phyloP scores from a whole-genome alignment of 2,797 vertebrate species.

The Pristis pectinata region DNA sequence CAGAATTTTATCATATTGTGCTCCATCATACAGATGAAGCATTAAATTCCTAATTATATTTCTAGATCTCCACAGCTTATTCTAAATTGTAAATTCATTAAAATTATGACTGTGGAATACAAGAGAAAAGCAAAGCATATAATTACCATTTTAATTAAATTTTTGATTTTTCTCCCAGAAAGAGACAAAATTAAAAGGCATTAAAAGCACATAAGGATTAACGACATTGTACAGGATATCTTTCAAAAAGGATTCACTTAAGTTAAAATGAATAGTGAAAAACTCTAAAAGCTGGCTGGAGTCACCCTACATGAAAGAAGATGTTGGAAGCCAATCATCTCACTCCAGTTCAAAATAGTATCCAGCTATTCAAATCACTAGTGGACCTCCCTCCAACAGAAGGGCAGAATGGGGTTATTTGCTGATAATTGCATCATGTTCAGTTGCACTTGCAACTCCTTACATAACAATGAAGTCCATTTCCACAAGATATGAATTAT shows the following conservation, averaged over 20 bases:
- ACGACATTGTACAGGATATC: neutral
- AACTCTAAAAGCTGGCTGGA: neutral
- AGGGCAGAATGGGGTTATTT: too few species aligned
- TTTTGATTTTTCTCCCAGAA: slow-evolving; percentile 22
- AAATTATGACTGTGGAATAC: slow-evolving; percentile 19
- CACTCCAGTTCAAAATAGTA: too few species aligned
- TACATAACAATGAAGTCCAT: too few species aligned
- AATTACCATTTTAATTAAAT: slow-evolving; percentile 35
- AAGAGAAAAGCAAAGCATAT: slow-evolving; percentile 28
- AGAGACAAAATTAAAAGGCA: slow-evolving; percentile 25
- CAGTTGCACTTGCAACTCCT: too few species aligned
- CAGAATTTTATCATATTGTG: slow-evolving; percentile 14
- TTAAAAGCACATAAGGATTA: slow-evolving; percentile 29
- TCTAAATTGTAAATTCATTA: slow-evolving; percentile 34
- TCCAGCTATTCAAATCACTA: too few species aligned
- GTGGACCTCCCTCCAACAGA: too few species aligned
- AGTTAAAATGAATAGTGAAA: slow-evolving; percentile 1
- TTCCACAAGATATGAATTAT: too few species aligned
- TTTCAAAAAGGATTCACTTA: neutral
- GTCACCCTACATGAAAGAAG: too few species aligned
- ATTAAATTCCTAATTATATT: slow-evolving; percentile 38
- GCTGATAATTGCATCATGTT: too few species aligned
- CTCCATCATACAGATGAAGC: slow-evolving; percentile 22
- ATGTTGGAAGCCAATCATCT: too few species aligned
- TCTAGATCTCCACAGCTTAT: slow-evolving; percentile 28